A percentile compares a stretch with the other conserved stretches of the same genome.
Conservation (phyloP, 2,797 vertebrate genomes). For the Sebastes dallii region DNA sequence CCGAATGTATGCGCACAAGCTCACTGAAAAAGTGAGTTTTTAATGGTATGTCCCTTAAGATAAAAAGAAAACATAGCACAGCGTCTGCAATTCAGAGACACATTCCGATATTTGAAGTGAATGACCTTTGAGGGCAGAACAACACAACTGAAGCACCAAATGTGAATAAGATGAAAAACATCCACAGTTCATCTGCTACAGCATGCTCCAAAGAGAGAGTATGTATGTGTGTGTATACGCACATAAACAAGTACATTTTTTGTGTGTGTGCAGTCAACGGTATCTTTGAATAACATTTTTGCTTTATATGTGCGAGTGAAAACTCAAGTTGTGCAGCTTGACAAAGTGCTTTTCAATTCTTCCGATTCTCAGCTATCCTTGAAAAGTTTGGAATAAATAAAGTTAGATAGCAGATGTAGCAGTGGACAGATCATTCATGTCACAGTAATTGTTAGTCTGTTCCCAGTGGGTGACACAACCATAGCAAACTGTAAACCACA, state of each 20-base stretch:
- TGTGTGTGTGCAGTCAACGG: not conserved
- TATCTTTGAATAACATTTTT: not conserved
- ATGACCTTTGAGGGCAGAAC: not conserved
- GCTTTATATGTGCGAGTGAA: not conserved
- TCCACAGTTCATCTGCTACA: not conserved
- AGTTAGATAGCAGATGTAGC: not conserved
- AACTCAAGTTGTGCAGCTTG: not conserved
- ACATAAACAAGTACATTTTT: not conserved
- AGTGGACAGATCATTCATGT: not conserved
- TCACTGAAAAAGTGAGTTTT: not conserved
- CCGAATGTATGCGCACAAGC: not conserved
- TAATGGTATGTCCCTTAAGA: not conserved
- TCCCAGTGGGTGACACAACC: conserved; percentile 8
- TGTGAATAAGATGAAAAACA: not conserved
- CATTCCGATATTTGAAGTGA: not conserved
- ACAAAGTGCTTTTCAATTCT: not conserved
- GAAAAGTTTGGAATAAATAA: not conserved
- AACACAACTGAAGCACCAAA: not conserved
- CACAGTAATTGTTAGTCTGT: conserved; percentile 6
- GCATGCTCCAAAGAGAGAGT: not conserved
- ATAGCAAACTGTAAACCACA: conserved; percentile 19
- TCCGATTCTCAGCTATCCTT: not conserved
- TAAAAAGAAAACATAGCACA: not conserved
- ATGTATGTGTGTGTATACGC: not conserved
- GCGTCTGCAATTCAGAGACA: not conserved